Percentiles rank a stretch among this genome's conserved stretches.
Conservation (phyloP, 2,888 invertebrate species). For the Criorhina ranunculi region DNA sequence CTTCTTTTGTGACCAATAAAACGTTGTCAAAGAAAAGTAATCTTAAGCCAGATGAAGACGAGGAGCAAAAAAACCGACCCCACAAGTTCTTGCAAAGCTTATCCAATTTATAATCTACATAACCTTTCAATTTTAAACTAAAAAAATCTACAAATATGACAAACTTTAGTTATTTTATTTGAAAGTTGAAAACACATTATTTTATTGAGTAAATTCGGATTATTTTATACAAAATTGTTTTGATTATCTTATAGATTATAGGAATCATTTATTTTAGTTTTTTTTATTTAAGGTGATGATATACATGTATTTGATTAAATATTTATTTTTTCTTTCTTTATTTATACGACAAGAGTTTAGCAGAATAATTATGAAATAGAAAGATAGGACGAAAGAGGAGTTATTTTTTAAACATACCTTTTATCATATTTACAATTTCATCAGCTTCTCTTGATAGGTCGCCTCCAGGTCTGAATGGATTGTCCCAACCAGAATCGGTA, state of each 20-base stretch:
- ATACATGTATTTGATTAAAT: slow-evolving; percentile 25
- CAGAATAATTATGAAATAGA: slow-evolving; percentile 11
- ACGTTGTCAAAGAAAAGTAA: no score
- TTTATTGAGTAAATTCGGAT: slow-evolving; percentile 66
- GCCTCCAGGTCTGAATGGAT: slow-evolving; percentile 98
- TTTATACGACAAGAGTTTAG: slow-evolving; percentile 46
- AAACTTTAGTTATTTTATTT: slow-evolving; percentile 55
- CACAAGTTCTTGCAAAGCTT: no score
- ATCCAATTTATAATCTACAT: no score
- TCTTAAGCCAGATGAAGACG: no score
- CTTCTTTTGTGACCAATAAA: no score
- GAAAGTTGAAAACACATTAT: slow-evolving; percentile 42
- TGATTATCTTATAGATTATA: slow-evolving; percentile 41
- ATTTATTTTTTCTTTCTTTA: slow-evolving; percentile 13
- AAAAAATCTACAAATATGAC: slow-evolving; percentile 54
- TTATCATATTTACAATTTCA: slow-evolving; percentile 97
- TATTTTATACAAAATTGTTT: slow-evolving; percentile 32
- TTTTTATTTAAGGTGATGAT: no score
- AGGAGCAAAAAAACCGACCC: no score
- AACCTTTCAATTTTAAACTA: no score
- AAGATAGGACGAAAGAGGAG: neutral
- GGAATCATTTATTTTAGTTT: slow-evolving; percentile 20
- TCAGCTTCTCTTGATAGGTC: slow-evolving; percentile 95
- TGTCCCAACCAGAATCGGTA: slow-evolving; percentile 98
- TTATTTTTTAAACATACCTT: slow-evolving; percentile 85